Percentiles rank a stretch among this genome's conserved stretches.
phyloP scores from a whole-genome alignment of 2,113 vertebrate genomes.

The Nerophis ophidion region DNA sequence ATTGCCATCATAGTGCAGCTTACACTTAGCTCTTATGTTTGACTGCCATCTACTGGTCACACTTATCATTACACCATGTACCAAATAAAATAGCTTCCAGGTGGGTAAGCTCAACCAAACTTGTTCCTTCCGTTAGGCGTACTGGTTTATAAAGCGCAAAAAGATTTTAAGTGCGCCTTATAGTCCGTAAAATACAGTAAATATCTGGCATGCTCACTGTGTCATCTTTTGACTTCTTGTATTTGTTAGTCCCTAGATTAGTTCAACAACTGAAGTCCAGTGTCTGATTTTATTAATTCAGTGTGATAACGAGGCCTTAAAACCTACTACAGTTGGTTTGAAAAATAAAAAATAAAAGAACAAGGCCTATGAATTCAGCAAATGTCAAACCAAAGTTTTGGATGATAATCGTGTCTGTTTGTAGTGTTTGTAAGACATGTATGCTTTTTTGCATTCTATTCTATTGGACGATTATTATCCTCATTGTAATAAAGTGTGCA shows the following conservation, averaged over 20 bases:
- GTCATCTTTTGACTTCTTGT: too few species aligned
- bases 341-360: not conserved
- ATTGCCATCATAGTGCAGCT: too few species aligned
- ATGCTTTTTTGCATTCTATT: constrained; percentile 6
- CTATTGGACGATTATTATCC: constrained; percentile 1
- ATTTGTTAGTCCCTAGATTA: not conserved
- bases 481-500: constrained; percentile 40
- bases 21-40: too few species aligned
- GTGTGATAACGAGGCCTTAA: constrained; percentile 35
- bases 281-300: not conserved
- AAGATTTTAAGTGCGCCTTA: too few species aligned
- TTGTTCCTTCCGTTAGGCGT: too few species aligned
- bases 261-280: not conserved
- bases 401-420: constrained; percentile 25
- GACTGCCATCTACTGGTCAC: too few species aligned
- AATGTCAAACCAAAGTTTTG: constrained; percentile 37
- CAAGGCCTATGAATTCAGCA: constrained; percentile 18
- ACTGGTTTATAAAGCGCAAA: too few species aligned
- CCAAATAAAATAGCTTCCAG: too few species aligned
- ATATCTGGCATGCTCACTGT: too few species aligned
- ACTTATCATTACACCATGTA: too few species aligned
- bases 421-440: constrained; percentile 20
- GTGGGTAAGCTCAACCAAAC: too few species aligned
- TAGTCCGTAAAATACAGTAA: too few species aligned
- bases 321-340: constrained; percentile 1